Percentiles rank a stretch among this genome's conserved stretches.
Evolutionary conservation across 2,888 invertebrate genomes (phyloP).

Genomic region (Serripes groenlandicus): DNA sequence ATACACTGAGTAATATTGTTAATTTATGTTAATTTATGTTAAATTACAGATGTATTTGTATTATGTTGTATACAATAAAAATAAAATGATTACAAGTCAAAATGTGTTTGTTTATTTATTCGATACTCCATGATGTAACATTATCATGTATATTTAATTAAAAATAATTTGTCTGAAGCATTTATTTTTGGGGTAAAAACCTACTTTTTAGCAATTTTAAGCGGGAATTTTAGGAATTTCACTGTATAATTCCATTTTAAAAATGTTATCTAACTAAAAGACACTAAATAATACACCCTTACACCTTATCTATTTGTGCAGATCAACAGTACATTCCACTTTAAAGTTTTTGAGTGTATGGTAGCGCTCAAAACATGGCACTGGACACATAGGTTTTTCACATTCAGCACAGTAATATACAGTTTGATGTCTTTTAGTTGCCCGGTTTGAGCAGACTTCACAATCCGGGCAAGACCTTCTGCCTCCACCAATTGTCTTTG

Average conservation of each 20-base stretch:
- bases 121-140: not conserved
- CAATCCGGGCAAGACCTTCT: slow-evolving; percentile 35
- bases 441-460: slow-evolving; percentile 33
- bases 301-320: slow-evolving; percentile 10
- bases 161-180: not conserved
- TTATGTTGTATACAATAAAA: not conserved
- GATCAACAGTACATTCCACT: slow-evolving; percentile 16
- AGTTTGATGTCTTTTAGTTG: slow-evolving; percentile 32
- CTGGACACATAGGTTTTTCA: slow-evolving; percentile 27
- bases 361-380: slow-evolving; percentile 43
- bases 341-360: slow-evolving; percentile 30
- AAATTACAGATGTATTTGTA: not conserved
- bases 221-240: slow-evolving; percentile 5
- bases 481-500: slow-evolving; percentile 9
- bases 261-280: not conserved
- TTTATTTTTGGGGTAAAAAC: slow-evolving; percentile 28
- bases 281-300: not conserved
- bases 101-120: not conserved
- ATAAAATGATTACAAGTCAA: not conserved
- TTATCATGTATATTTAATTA: not conserved
- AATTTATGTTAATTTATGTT: not conserved
- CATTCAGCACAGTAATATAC: slow-evolving; percentile 25
- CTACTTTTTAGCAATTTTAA: slow-evolving; percentile 13
- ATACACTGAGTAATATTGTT: slow-evolving; percentile 1
- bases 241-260: not conserved